Evolutionary conservation across 2,113 vertebrate genomes (phyloP).

Genomic region (Galeopterus variegatus): DNA sequence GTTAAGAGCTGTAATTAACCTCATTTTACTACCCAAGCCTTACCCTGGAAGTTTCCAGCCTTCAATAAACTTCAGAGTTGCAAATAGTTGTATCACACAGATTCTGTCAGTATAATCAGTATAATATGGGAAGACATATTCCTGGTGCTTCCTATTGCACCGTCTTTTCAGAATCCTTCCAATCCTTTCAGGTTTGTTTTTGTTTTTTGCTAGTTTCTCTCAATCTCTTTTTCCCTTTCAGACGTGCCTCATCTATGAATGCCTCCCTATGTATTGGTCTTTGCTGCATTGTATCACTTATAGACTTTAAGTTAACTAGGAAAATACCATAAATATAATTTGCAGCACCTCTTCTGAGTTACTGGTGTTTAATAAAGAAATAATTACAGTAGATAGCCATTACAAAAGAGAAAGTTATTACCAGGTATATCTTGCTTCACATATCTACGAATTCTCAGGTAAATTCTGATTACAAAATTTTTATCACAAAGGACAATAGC

Average conservation of each 20-base stretch:
- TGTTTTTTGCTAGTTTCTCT: background rate
- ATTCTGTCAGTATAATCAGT: background rate
- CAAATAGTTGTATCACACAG: background rate
- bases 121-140: background rate
- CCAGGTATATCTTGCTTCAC: background rate
- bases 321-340: slow-evolving; percentile 49
- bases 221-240: slow-evolving; percentile 1
- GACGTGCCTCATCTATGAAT: background rate
- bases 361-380: slow-evolving; percentile 22
- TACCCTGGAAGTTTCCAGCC: background rate
- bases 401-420: slow-evolving; percentile 11
- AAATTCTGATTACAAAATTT: background rate
- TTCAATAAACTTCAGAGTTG: background rate
- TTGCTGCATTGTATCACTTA: slow-evolving; percentile 59
- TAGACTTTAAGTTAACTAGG: background rate
- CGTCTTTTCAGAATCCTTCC: background rate
- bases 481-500: background rate
- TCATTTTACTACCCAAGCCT: background rate
- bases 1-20: slow-evolving; percentile 10
- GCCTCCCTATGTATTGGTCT: background rate
- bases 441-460: background rate
- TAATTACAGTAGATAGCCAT: slow-evolving; percentile 15
- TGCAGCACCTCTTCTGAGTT: background rate
- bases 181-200: slow-evolving; percentile 43
- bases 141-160: background rate